Evolutionary conservation across 2,888 invertebrate genomes (phyloP), one percentile per base, ranked within the genome.

Genomic region (Escarpia spicata): DNA sequence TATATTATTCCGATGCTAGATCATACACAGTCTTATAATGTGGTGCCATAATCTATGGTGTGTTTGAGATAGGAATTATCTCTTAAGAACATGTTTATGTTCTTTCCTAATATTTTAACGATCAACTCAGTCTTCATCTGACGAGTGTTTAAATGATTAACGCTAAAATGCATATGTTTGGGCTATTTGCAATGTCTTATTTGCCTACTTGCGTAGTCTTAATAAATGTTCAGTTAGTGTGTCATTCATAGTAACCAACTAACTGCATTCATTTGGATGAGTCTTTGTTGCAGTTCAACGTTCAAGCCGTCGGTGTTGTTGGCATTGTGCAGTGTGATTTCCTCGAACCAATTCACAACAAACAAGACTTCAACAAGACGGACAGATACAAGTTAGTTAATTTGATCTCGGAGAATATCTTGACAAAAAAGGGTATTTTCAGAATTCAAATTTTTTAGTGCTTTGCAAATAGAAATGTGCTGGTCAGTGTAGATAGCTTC

Each of bases 321-420:
- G 96, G 96, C 9, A 95, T 96, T 37, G 95, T 95, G 0, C 95
- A 96, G 91, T 95, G 95, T 0, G 95, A 96, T 94, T 96, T 95
- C 93, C 94, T 96, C 52, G 94, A 95, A 43, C 96, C 96, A 0
- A 95, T 95, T 52, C 96, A 96, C 94, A 96, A 95, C 93, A 96
- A 96, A 93, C 96, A 96, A 92, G 96, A 96, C 93, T 96, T 96
- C 93, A 95, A 95, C 92, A 95, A 95, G 92, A 95, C 95, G 91
- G 95, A 95, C 89, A 94, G 95, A 93, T 96, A 95, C 95, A 95
- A 95, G 96, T 96, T 93, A 94, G 95, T 26, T 75, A 75, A 75
- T 75, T 75, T 26, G 19, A 75, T 75, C 75, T n/a, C 19, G 15
- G 75, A 75, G 75, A 75, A 26, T 26, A 75, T n/a, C 26, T 75